Evolutionary conservation across 2,888 invertebrate genomes (phyloP), one percentile per base, ranked within the genome.

Genomic region (Cerastoderma edule): DNA sequence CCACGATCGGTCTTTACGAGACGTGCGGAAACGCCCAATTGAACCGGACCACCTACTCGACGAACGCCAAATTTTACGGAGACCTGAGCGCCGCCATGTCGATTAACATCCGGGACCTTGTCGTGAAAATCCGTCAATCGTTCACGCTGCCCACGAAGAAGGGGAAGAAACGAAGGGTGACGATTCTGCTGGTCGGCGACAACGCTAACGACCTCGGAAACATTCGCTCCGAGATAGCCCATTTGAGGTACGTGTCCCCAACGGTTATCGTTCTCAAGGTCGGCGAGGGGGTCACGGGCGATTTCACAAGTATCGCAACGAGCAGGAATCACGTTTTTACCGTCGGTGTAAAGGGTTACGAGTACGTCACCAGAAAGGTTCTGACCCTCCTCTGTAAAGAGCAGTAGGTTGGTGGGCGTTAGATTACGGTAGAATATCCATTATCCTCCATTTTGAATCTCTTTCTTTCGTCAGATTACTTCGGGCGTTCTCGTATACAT

Each of bases 301-400:
- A 16, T 22, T 19, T 60, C 22, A 22, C 4, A 13, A 60, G 39
- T 22, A 22, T 50, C 1, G 50, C 50, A 13, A 39, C 19, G 1
- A 19, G 13, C 10, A 39, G 13, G 10, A 27, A 33, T 1, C 32
- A 35, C 35, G 4, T 39, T 6, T 60, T 60, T 39, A 39, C 60
- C 6, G 27, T 75, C 2, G 13, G 6, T 30, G 54, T 66, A 0
- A 28, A 56, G 13, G 72, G 57, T n/a, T 53, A 72, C 19, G 39
- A 57, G 13, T 68, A 66, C 33, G 60, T 75, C 22, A 66, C 66
- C 6, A 68, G 67, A 54, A 72, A 70, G 27, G 44, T 78, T 5
- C 67, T 69, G 35, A 60, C 54, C 22, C 66, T 75, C 16, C 44
- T 78, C 44, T 71, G 72, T 39, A 67, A 57, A 24, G 65, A 65